Percentiles rank a stretch among this genome's conserved stretches.
These are phyloP conservation scores for Dusona sp. DNA, from an alignment of 2,888 invertebrate species.

Conservation along the genomic window DNA sequence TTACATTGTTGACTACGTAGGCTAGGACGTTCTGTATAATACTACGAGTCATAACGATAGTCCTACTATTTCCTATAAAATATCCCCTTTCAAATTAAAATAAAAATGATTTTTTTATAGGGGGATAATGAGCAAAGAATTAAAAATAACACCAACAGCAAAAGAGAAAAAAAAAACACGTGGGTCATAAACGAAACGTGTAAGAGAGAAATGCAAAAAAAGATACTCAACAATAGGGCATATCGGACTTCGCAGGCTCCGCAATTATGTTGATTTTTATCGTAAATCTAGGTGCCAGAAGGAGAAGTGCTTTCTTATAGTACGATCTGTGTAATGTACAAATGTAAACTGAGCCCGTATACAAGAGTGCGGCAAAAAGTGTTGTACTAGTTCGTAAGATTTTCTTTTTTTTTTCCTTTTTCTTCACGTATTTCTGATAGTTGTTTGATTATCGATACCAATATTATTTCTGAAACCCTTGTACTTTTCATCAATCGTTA, in stretches of 20 bases:
- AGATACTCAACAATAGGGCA: conserved; percentile 26
- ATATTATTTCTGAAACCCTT: conserved; percentile 42
- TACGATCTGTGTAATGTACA: conserved; percentile 64
- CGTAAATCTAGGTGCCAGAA: conserved; percentile 64
- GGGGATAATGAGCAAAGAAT: conserved; percentile 38
- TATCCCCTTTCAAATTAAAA: too few species aligned
- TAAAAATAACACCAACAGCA: conserved; percentile 16
- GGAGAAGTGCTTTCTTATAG: conserved; percentile 67
- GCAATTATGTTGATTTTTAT: conserved; percentile 48
- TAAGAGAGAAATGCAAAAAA: conserved; percentile 5
- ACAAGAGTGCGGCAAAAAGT: conserved; percentile 48
- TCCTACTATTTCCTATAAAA: conserved; percentile 47
- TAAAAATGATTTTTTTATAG: too few species aligned
- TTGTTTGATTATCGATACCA: conserved; percentile 26
- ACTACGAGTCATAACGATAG: conserved; percentile 7
- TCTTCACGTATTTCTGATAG: conserved; percentile 31
- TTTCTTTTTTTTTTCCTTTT: conserved; percentile 15
- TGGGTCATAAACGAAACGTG: not conserved
- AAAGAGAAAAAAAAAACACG: not conserved
- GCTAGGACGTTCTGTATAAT: not conserved
- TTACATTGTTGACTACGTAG: not conserved
- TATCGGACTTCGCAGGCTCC: conserved; percentile 40
- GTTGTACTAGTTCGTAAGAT: conserved; percentile 59
- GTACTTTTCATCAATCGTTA: conserved; percentile 55
- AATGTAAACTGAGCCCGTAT: conserved; percentile 61